phyloP scores from a whole-genome alignment of 2,113 vertebrate species.

The Vombatus ursinus region DNA sequence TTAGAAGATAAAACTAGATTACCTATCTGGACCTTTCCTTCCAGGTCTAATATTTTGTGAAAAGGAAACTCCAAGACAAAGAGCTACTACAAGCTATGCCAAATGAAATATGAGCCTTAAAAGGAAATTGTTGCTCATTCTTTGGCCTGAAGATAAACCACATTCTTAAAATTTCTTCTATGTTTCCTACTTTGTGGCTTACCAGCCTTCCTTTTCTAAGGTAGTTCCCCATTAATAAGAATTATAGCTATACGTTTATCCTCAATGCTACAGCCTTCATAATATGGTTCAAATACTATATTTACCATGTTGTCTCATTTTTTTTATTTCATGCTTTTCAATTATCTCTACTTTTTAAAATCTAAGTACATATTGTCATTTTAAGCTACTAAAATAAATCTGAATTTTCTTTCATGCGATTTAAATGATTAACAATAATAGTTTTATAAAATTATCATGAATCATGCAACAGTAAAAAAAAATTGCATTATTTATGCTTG shows the following conservation, averaged over 20 bases:
- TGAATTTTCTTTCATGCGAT: conserved; percentile 6
- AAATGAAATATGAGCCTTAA: background rate
- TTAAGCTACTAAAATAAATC: conserved; percentile 36
- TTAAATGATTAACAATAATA: conserved; percentile 6
- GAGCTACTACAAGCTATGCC: background rate
- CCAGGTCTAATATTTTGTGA: background rate
- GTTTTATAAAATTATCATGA: background rate
- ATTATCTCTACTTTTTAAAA: conserved; percentile 26
- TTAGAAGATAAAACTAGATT: background rate
- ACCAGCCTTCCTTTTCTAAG: background rate
- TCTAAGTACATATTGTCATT: conserved; percentile 20
- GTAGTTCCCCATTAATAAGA: background rate
- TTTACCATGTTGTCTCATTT: background rate
- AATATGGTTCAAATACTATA: background rate
- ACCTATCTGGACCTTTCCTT: background rate
- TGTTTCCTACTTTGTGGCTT: background rate
- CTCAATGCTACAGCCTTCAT: background rate
- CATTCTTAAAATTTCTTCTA: background rate
- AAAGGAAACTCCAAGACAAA: background rate
- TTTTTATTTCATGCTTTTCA: background rate
- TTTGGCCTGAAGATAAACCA: background rate
- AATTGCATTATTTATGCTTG: background rate
- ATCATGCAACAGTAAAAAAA: background rate
- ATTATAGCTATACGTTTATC: background rate
- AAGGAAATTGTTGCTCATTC: background rate